Conservation (phyloP, 2,113 vertebrate species). For the Bufo bufo region DNA sequence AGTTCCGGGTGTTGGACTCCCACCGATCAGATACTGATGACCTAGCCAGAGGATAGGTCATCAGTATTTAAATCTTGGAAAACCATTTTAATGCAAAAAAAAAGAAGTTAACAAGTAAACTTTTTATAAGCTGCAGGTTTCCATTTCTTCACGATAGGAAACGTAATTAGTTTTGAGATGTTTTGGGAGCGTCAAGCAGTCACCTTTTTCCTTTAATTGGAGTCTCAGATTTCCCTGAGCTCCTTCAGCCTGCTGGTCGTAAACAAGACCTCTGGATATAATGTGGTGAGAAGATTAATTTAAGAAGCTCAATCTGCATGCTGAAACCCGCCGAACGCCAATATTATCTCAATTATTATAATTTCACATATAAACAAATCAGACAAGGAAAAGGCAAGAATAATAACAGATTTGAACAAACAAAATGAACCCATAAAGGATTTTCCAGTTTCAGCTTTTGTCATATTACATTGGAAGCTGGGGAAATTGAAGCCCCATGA, state of each 20-base stretch:
- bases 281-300: conserved; percentile 45
- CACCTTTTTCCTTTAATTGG: conserved; percentile 46
- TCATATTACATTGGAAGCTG: background rate
- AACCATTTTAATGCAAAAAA: no score
- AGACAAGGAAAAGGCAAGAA: no score
- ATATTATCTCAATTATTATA: background rate
- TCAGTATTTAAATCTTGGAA: no score
- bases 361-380: background rate
- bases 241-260: conserved; percentile 2
- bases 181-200: background rate
- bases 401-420: no score
- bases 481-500: background rate
- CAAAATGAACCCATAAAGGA: background rate
- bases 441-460: background rate
- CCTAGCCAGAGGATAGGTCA: no score
- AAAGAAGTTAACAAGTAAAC: no score
- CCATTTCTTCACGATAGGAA: conserved; percentile 12
- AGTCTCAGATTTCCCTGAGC: background rate
- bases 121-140: no score
- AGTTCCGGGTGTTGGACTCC: no score
- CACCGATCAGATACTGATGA: no score
- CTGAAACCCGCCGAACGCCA: background rate
- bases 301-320: conserved; percentile 6
- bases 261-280: conserved; percentile 33
- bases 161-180: conserved; percentile 50